Percentiles rank a stretch among this genome's conserved stretches.
These are phyloP conservation scores for Oryzias melastigma DNA, from an alignment of 2,113 vertebrate species.

Conservation along the genomic window DNA sequence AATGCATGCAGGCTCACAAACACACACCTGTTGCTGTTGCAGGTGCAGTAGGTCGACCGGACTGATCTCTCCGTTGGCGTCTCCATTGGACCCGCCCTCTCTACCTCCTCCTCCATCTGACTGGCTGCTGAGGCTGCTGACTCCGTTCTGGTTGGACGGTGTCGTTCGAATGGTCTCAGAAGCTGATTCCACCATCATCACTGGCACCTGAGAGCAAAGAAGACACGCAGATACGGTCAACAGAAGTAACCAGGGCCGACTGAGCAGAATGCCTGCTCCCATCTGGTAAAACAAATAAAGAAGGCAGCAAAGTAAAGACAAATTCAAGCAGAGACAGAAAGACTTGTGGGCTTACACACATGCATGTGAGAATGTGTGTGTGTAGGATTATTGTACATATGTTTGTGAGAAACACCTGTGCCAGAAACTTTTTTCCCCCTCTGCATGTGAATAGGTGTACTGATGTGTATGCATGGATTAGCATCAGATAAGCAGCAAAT, in stretches of 20 bases:
- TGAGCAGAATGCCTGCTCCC: slow-evolving; percentile 41
- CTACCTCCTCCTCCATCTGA: slow-evolving; percentile 84
- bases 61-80: slow-evolving; percentile 94
- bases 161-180: slow-evolving; percentile 98
- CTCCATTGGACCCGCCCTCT: slow-evolving; percentile 81
- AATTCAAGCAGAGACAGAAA: slow-evolving; percentile 47
- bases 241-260: slow-evolving; percentile 54
- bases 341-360: slow-evolving; percentile 10
- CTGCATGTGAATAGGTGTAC: slow-evolving; percentile 51
- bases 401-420: slow-evolving; percentile 53
- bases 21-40: slow-evolving; percentile 94
- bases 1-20: slow-evolving; percentile 1
- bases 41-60: slow-evolving; percentile 95
- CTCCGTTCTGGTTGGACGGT: slow-evolving; percentile 93
- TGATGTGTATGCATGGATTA: slow-evolving; percentile 38
- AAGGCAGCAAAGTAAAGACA: slow-evolving; percentile 37
- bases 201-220: slow-evolving; percentile 78
- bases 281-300: slow-evolving; percentile 56
- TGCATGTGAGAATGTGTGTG: not conserved
- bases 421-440: slow-evolving; percentile 33
- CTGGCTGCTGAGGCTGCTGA: slow-evolving; percentile 94
- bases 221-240: slow-evolving; percentile 29
- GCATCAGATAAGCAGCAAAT: slow-evolving; percentile 65
- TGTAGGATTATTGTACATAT: too few relatives aligned
- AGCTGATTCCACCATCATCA: slow-evolving; percentile 99